Base-by-base conservation (phyloP, 2,113 vertebrate species). In the Danionella cerebrum region DNA sequence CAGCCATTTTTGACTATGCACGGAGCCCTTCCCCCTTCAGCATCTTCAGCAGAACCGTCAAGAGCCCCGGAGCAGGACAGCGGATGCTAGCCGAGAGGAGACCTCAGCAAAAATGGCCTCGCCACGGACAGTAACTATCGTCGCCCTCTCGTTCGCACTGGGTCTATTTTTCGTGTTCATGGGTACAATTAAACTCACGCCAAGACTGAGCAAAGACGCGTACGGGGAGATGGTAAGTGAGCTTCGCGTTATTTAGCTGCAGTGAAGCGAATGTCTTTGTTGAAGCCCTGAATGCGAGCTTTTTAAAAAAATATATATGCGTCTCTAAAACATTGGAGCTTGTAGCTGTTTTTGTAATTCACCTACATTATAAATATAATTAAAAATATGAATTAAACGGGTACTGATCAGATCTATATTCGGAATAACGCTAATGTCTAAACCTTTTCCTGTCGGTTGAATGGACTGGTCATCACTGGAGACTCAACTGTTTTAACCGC, bases 131-230 rank as follows among this genome's bases (percentile, higher is more conserved):
- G 10, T 98, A 73, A 97, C 95, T 51, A 93, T 97, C 8, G 84
- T 97, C 33, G 92, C 93, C 54, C 93, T 98, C 12, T 98, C 94
- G 0, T 90, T 97, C 57, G 94, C 95, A 39, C 79, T 98, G 65
- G 96, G 95, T 42, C 87, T 98, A 25, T 98, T 98, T 78, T 98
- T 98, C 47, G 93, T 98, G 48, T 98, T 98, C 18, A 98, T 98
- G 96, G 96, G 94, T 11, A 96, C 96, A 67, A 96, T 98, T 80
- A 98, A 98, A 67, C 86, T 98, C 78, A 96, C 95, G 1, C 95
- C 96, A 2, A 89, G 94, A 52, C 90, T 98, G 73, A 98, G 93
- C 89, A 97, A 94, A 83, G 94, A 96, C 74, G 94, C 96, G 2
- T 94, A 97, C 87, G 91, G 85, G 44, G 95, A 98, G 82, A 98